Evolutionary conservation across 2,113 vertebrate genomes (phyloP).

Genomic region (Cricetomys ansorgei): DNA sequence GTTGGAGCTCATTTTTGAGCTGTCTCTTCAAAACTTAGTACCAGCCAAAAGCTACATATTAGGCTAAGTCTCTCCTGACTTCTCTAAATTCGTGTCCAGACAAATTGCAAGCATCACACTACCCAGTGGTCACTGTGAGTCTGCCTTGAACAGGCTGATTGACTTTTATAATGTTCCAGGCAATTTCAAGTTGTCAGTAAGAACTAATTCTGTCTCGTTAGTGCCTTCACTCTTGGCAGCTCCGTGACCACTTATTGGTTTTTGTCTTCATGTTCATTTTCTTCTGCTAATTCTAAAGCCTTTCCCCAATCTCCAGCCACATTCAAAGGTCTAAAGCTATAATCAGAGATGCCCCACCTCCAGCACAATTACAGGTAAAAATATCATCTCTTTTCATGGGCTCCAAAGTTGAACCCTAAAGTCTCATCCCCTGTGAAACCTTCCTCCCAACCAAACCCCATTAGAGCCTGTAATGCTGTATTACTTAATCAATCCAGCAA

Average conservation of each 20-base stretch:
- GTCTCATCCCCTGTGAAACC: slow-evolving; percentile 53
- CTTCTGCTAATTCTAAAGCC: slow-evolving; percentile 74
- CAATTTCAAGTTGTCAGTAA: slow-evolving; percentile 83
- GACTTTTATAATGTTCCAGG: slow-evolving; percentile 82
- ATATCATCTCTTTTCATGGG: slow-evolving; percentile 47
- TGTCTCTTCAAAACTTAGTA: slow-evolving; percentile 61
- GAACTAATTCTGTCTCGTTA: slow-evolving; percentile 77
- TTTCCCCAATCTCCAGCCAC: not conserved
- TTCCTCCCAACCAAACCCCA: slow-evolving; percentile 69
- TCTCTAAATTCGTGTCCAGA: slow-evolving; percentile 78
- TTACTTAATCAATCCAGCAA: slow-evolving; percentile 84
- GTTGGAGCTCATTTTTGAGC: slow-evolving; percentile 58
- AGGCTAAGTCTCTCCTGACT: slow-evolving; percentile 65
- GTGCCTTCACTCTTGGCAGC: slow-evolving; percentile 79
- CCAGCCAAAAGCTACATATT: slow-evolving; percentile 58
- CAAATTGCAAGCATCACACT: slow-evolving; percentile 77
- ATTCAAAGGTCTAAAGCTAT: slow-evolving; percentile 60
- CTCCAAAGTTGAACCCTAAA: slow-evolving; percentile 79
- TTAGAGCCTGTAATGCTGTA: slow-evolving; percentile 76
- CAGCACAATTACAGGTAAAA: slow-evolving; percentile 73
- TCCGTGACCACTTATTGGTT: slow-evolving; percentile 71
- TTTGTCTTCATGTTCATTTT: slow-evolving; percentile 78
- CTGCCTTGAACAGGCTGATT: slow-evolving; percentile 82
- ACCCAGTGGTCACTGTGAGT: slow-evolving; percentile 71
- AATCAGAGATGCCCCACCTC: slow-evolving; percentile 62